These are phyloP conservation scores for Drosophila sordidula DNA, from an alignment of 2,888 invertebrate species.

Conservation along the genomic window DNA sequence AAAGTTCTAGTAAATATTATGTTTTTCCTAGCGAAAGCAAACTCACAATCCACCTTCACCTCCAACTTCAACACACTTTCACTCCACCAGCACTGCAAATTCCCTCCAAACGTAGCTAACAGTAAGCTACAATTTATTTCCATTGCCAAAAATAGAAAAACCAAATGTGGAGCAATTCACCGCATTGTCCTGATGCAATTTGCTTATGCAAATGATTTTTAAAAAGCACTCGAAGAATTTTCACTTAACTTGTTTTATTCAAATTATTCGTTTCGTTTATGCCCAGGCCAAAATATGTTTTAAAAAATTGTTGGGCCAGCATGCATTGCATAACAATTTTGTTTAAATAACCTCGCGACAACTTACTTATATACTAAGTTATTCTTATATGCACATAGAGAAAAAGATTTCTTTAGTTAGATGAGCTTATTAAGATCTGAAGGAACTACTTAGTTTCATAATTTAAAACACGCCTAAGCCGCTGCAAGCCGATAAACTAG, in stretches of 20 bases:
- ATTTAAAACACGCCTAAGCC: slow-evolving; percentile 68
- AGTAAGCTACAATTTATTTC: slow-evolving; percentile 24
- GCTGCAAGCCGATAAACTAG: slow-evolving; percentile 57
- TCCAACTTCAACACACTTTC: slow-evolving; percentile 5
- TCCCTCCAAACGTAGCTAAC: slow-evolving; percentile 26
- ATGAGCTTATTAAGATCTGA: slow-evolving; percentile 21
- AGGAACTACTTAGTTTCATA: slow-evolving; percentile 66
- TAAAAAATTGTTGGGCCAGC: slow-evolving; percentile 18
- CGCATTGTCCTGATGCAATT: slow-evolving; percentile 34
- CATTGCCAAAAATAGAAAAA: slow-evolving; percentile 16
- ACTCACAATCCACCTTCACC: slow-evolving; percentile 18
- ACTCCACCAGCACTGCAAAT: slow-evolving; percentile 35
- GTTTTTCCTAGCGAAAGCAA: slow-evolving; percentile 30
- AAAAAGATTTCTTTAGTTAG: neutral
- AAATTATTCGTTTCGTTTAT: slow-evolving; percentile 7
- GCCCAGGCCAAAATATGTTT: slow-evolving; percentile 10
- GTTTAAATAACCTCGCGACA: neutral
- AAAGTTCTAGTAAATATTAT: slow-evolving; percentile 16
- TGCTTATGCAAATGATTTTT: slow-evolving; percentile 52
- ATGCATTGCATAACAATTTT: slow-evolving; percentile 27
- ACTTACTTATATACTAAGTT: neutral
- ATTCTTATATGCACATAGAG: neutral
- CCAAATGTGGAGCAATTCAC: slow-evolving; percentile 25
- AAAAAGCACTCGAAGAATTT: slow-evolving; percentile 37
- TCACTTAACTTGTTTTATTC: slow-evolving; percentile 7